phyloP scores from a whole-genome alignment of 2,797 vertebrate genomes.

The Enteromius radiatus region DNA sequence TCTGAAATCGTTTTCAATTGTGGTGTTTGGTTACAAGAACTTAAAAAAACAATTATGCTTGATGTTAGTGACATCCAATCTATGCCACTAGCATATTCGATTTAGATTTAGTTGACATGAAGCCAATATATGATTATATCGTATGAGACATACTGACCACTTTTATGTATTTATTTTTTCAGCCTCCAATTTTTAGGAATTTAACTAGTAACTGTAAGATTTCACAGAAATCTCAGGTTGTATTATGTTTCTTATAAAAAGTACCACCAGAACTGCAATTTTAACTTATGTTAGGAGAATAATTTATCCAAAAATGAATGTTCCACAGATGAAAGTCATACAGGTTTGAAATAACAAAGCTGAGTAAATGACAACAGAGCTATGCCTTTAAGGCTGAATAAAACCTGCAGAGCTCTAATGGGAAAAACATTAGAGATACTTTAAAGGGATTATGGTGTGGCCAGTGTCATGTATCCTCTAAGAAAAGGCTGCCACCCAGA shows the following conservation, averaged over 20 bases:
- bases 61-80: background rate
- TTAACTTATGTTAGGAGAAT: background rate
- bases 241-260: background rate
- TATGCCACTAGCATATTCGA: background rate
- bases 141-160: background rate
- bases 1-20: background rate
- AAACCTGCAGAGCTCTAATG: background rate
- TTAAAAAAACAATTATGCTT: background rate
- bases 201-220: background rate
- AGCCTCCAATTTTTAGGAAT: background rate
- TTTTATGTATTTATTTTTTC: background rate
- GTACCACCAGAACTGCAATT: background rate
- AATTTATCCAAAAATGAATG: background rate
- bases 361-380: background rate
- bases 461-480: conserved; percentile 5
- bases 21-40: background rate
- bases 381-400: background rate
- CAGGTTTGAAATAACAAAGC: background rate
- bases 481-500: background rate
- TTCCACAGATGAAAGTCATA: background rate
- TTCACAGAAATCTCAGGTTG: background rate
- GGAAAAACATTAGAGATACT: background rate
- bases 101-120: background rate
- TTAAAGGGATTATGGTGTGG: background rate
- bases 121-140: background rate